phyloP scores from a whole-genome alignment of 2,797 vertebrate species.

The Galaxias olidus region DNA sequence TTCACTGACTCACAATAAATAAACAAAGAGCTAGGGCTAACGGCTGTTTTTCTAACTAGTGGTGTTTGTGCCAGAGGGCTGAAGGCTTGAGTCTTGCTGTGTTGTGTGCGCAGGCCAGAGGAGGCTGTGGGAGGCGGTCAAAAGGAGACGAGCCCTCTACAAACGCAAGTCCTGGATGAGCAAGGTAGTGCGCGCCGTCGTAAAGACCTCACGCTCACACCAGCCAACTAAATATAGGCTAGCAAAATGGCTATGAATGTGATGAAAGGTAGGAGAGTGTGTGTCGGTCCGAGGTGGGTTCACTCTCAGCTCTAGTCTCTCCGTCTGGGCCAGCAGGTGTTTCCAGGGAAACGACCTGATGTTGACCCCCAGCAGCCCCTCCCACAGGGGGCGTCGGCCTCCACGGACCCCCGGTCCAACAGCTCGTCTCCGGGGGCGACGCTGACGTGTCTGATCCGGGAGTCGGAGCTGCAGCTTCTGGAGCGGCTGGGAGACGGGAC shows the following conservation, averaged over 20 bases:
- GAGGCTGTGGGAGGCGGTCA: conserved; percentile 95
- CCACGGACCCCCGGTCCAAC: conserved; percentile 51
- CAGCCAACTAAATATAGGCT: not conserved
- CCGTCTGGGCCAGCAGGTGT: conserved; percentile 80
- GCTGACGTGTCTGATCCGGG: conserved; percentile 94
- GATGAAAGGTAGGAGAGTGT: not conserved
- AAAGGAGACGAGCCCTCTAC: conserved; percentile 90
- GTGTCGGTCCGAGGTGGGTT: conserved; percentile 28
- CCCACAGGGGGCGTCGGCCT: conserved; percentile 73
- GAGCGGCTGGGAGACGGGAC: conserved; percentile 96
- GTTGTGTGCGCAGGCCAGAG: conserved; percentile 81
- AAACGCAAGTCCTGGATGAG: conserved; percentile 99
- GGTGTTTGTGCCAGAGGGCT: too few species aligned
- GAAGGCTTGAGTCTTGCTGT: not conserved
- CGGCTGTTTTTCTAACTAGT: too few species aligned
- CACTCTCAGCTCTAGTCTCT: conserved; percentile 39
- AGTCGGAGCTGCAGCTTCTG: conserved; percentile 88
- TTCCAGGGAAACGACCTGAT: conserved; percentile 91
- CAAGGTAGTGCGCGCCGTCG: conserved; percentile 78
- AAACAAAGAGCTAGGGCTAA: too few species aligned
- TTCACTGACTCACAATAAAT: too few species aligned
- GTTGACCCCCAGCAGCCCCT: conserved; percentile 76
- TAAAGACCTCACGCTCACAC: conserved; percentile 4
- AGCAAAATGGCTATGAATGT: too few species aligned
- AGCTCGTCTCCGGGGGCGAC: conserved; percentile 72